phyloP scores from a whole-genome alignment of 2,797 vertebrate species.

The Acanthiza pusilla region DNA sequence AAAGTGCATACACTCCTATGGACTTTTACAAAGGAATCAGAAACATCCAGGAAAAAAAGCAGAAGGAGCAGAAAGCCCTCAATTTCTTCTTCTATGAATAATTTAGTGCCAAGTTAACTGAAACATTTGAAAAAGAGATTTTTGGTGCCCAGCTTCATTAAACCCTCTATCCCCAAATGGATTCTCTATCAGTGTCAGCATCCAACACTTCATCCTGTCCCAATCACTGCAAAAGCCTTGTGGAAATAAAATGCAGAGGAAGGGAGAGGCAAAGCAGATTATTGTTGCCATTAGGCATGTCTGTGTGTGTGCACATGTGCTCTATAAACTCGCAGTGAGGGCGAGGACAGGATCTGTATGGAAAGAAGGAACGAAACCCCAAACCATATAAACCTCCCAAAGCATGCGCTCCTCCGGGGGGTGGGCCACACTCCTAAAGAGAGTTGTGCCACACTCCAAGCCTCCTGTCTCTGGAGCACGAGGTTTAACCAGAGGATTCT shows the following conservation, averaged over 20 bases:
- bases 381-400: neutral
- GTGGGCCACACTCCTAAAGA: neutral
- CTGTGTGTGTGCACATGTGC: neutral
- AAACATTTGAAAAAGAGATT: constrained; percentile 29
- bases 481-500: neutral
- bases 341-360: neutral
- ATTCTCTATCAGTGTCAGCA: constrained; percentile 41
- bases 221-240: constrained; percentile 9
- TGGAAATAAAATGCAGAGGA: constrained; percentile 13
- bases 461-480: neutral
- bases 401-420: fast-evolving
- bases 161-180: constrained; percentile 37
- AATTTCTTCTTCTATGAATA: constrained; percentile 47
- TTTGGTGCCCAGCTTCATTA: constrained; percentile 48
- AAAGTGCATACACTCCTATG: neutral
- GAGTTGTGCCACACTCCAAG: neutral
- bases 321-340: neutral
- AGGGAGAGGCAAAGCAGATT: neutral
- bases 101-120: constrained; percentile 54
- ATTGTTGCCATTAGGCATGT: neutral
- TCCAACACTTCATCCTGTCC: constrained; percentile 39
- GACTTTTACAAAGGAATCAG: neutral
- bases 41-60: neutral
- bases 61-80: neutral
- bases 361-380: neutral